Evolutionary conservation across 2,797 vertebrate species (phyloP), one percentile per base, ranked within the genome.

Genomic region (Eulemur rubriventer): DNA sequence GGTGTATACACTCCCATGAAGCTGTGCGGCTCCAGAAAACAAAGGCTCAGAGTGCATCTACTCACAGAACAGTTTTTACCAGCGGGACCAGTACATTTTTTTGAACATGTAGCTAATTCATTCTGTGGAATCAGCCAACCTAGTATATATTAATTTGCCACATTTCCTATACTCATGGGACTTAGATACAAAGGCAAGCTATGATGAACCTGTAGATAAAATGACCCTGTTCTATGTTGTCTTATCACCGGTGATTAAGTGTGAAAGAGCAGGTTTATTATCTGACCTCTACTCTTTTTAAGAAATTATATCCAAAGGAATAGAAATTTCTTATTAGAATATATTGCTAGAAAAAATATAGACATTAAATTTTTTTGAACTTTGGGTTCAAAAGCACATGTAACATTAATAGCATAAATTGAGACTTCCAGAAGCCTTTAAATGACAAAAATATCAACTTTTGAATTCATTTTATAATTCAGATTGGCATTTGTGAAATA

Each of bases 121-220:
- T 86, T 84, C 81, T 57, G 46, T 79, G n/a, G 83, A 95, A 91
- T 86, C 57, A 93, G 46, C 78, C 79, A 93, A 59, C n/a, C 59
- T 78, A 43, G 43, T 80, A 55, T 63, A 26, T 93, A 84, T 92
- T 93, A 96, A 96, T 78, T 95, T 96, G 67, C 73, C 61, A 72
- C 43, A 63, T 46, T 38, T 78, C 80, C 90, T 92, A 35, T 61
- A 43, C 80, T 92, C 93, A 6, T 28, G 50, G 69, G 83, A 84
- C 35, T 63, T 83, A 26, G 50, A 78, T 96, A 70, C 76, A 70
- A 96, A 97, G 93, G 93, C 88, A 79, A 89, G 24, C 12, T 72
- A 26, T 48, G 85, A 97, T 41, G 85, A 96, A 96, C 59, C 33
- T 69, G 4, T 59, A 87, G 59, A 46, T 80, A 84, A 82, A 81